Evolutionary conservation across 1,140 invertebrate species (phyloP).

Genomic region (Drosophila bocki): DNA sequence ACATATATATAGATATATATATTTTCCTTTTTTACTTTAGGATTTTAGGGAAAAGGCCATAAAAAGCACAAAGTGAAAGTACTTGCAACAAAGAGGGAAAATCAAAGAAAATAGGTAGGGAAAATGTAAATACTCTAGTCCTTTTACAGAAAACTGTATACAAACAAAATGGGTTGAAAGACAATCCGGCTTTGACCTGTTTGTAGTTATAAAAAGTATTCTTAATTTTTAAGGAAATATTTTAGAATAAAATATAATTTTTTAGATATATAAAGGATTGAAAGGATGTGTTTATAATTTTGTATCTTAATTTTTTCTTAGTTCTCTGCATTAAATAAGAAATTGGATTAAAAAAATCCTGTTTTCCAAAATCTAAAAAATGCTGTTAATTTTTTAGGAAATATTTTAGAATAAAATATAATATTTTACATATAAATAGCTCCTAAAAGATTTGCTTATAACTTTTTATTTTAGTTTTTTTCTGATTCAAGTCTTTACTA

Average conservation of each 20-base stretch:
- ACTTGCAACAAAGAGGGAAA: slow-evolving; percentile 2
- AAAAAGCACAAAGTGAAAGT: slow-evolving; percentile 29
- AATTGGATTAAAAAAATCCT: too few species aligned
- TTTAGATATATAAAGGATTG: too few species aligned
- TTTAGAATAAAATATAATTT: neutral
- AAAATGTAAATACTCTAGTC: neutral
- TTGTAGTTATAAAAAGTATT: neutral
- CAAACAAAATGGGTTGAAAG: neutral
- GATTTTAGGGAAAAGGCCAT: slow-evolving; percentile 15
- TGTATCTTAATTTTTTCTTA: too few species aligned
- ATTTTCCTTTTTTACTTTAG: neutral
- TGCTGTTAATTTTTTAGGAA: neutral
- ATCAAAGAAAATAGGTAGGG: neutral
- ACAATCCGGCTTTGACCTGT: neutral
- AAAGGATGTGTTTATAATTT: too few species aligned
- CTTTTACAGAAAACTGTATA: too few species aligned
- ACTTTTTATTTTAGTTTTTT: too few species aligned
- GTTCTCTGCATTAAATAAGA: too few species aligned
- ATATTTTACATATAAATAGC: neutral
- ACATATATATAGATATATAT: neutral
- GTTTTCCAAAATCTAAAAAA: neutral
- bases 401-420: neutral
- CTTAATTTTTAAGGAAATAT: neutral
- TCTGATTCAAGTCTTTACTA: too few species aligned
- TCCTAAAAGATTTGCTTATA: neutral